Evolutionary conservation across 2,797 vertebrate genomes (phyloP).

Genomic region (Gephyroberyx darwinii): DNA sequence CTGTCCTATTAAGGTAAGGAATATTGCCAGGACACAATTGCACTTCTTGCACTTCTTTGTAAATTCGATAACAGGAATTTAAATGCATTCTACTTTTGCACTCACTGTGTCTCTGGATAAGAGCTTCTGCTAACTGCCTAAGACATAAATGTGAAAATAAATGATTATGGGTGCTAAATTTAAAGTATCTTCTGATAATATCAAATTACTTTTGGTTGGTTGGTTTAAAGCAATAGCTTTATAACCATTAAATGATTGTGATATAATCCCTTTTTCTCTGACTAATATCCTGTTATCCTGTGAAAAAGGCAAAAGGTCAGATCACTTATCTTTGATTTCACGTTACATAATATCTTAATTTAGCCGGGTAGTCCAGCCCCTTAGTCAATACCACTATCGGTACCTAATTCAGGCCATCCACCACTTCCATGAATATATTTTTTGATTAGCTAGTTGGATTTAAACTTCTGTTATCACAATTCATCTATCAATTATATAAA

Average conservation of each 20-base stretch:
- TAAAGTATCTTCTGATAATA: too few relatives aligned
- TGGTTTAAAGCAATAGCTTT: neutral
- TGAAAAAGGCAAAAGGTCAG: neutral
- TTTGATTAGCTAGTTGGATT: neutral
- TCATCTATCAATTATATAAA: too few relatives aligned
- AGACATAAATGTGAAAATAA: too few relatives aligned
- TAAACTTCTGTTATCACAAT: neutral
- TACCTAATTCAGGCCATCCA: neutral
- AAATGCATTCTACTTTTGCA: too few relatives aligned
- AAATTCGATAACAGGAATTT: too few relatives aligned
- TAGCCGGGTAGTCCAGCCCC: neutral
- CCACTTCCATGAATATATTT: neutral
- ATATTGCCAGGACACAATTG: neutral
- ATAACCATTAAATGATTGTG: neutral
- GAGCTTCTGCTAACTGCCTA: too few relatives aligned
- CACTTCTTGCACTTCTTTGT: too few relatives aligned
- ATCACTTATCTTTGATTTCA: slow-evolving; percentile 8
- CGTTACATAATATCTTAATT: neutral
- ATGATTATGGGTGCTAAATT: too few relatives aligned
- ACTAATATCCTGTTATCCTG: neutral
- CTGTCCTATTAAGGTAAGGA: neutral
- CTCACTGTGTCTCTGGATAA: too few relatives aligned
- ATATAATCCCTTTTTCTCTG: neutral
- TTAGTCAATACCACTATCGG: slow-evolving; percentile 5
- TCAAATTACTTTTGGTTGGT: too few relatives aligned